Evolutionary conservation across 2,888 invertebrate genomes (phyloP), one percentile per base, ranked within the genome.

Genomic region (Pandemis heparana): DNA sequence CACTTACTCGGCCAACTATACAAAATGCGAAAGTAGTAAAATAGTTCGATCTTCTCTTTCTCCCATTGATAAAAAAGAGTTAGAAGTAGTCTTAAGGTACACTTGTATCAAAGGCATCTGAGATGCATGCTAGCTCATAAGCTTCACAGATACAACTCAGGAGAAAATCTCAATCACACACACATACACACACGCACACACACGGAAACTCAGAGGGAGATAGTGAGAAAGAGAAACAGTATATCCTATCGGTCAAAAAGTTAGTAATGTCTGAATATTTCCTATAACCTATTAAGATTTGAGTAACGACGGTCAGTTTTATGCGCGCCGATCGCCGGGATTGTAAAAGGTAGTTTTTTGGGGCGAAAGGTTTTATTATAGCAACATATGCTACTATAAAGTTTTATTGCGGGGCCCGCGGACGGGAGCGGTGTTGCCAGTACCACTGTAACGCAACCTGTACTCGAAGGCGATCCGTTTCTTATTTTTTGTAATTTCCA

Each of bases 311-410:
- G 73, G 73, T 62, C 60, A 68, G 63, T 51, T 73, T 71, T 63
- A 68, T 64, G 73, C 64, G 73, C 63, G 59, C 59, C 60, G 60
- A 16, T 39, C 38, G 72, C 63, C 62, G 16, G 59, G 64, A 74
- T 74, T 76, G 81, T 77, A 74, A 78, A 79, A 79, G 79, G 81
- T 80, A 80, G 79, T 81, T 81, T 81, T 82, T 82, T 75, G 76
- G 77, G 71, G 77, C 75, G 78, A 81, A 80, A 79, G 81, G 81
- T 85, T 86, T 85, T 85, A 86, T 81, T 83, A 80, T 80, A 80
- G 79, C 67, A 79, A 79, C 85, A 85, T 82, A 83, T 83, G 85
- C 76, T 76, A 78, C 84, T 82, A 83, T 84, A 84, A 85, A 85
- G 78, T 85, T 86, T 86, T 86, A 86, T 82, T 82, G 78, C 80